Conservation (phyloP, 2,888 invertebrate genomes). For the Sinhomidia bicolor region DNA sequence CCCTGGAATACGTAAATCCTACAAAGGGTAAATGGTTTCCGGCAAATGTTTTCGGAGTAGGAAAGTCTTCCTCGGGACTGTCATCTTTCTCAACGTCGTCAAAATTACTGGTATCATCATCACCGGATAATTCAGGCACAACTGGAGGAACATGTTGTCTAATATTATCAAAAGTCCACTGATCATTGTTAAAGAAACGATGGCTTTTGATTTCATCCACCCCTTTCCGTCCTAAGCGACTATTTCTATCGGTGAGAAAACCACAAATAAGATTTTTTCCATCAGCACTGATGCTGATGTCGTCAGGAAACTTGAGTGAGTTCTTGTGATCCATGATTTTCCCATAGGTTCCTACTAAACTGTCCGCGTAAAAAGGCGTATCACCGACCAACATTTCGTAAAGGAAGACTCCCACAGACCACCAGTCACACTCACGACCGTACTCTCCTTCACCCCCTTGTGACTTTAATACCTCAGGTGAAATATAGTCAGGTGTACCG, state of each 20-base stretch:
- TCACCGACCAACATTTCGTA: constrained; percentile 99
- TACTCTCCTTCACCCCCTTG: constrained; percentile 98
- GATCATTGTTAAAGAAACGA: constrained; percentile 97
- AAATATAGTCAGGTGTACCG: constrained; percentile 99
- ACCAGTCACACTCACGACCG: constrained; percentile 94
- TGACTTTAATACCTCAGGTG: constrained; percentile 98
- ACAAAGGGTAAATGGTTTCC: constrained; percentile 99
- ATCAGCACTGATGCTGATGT: constrained; percentile 92
- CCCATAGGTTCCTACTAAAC: constrained; percentile 98
- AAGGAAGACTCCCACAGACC: constrained; percentile 92
- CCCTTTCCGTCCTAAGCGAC: constrained; percentile 93
- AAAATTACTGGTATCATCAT: constrained; percentile 99
- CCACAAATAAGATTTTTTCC: constrained; percentile 90
- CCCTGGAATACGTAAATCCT: constrained; percentile 98
- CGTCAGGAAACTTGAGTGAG: constrained; percentile 95
- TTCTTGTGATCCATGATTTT: constrained; percentile 99
- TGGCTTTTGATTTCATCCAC: constrained; percentile 97
- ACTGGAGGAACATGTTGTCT: constrained; percentile 97
- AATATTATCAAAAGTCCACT: constrained; percentile 98
- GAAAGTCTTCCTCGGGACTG: constrained; percentile 95
- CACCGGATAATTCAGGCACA: constrained; percentile 96
- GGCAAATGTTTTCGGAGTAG: constrained; percentile 97
- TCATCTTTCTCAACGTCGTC: constrained; percentile 98
- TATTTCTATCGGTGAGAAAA: constrained; percentile 93
- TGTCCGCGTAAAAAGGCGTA: constrained; percentile 99